A percentile compares a stretch with the other conserved stretches of the same genome.
Evolutionary conservation across 2,113 vertebrate genomes (phyloP).

Genomic region (Eurypyga helias): DNA sequence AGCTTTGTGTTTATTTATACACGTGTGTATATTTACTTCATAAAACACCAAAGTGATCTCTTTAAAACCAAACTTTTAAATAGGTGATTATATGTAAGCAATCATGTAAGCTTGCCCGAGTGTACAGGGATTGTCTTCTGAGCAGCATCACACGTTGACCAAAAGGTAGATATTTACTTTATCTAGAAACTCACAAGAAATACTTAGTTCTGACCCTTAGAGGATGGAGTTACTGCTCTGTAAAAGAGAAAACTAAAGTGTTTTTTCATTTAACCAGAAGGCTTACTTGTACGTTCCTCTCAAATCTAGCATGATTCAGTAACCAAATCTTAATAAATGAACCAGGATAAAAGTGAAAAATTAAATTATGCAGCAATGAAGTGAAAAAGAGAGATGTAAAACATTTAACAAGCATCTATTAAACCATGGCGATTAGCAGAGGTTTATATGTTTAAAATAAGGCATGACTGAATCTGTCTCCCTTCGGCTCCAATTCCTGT

Average conservation of each 20-base stretch:
- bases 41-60: neutral
- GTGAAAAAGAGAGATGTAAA: neutral
- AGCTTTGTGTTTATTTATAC: neutral
- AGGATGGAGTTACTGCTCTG: neutral
- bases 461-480: neutral
- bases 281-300: neutral
- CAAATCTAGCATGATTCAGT: neutral
- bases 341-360: neutral
- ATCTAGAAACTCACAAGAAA: neutral
- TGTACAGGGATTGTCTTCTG: neutral
- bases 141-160: neutral
- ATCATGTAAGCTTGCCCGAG: neutral
- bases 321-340: neutral
- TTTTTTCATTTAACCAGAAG: neutral
- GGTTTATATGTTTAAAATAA: neutral
- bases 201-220: fast-evolving
- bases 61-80: neutral
- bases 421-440: neutral
- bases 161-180: neutral
- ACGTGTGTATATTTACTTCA: neutral
- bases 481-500: neutral
- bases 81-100: neutral
- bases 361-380: neutral
- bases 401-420: neutral
- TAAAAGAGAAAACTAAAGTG: neutral